These are phyloP conservation scores for Echinarachnius parma DNA, from an alignment of 53 echinoderm and acorn worm genomes.

Conservation along the genomic window DNA sequence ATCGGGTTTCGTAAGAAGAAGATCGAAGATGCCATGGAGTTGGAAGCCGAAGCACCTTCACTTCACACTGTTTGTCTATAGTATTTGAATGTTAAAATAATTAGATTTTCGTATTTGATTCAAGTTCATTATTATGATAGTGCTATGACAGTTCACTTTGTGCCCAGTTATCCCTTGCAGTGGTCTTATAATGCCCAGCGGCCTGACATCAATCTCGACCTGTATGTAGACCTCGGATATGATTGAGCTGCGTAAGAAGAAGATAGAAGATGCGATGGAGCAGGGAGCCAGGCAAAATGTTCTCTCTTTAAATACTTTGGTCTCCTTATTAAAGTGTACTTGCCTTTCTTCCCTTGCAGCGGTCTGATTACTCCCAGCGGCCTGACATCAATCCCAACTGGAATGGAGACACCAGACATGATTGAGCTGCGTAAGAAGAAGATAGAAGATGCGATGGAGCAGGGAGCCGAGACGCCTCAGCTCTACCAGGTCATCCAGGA, in stretches of 20 bases:
- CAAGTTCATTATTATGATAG: no score
- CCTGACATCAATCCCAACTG: slow-evolving; percentile 86
- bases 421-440: slow-evolving; percentile 97
- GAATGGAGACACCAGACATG: slow-evolving; percentile 99
- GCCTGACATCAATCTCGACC: no score
- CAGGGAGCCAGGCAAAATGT: slow-evolving; percentile 45
- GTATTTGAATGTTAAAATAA: neutral
- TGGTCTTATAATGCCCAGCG: slow-evolving; percentile 94
- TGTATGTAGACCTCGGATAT: no score
- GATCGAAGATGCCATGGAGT: slow-evolving; percentile 77
- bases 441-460: slow-evolving; percentile 98
- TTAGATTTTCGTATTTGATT: neutral
- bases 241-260: slow-evolving; percentile 80
- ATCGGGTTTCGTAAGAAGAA: slow-evolving; percentile 80
- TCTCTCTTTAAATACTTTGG: neutral
- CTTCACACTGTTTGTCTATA: no score
- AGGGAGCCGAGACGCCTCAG: slow-evolving; percentile 89
- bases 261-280: slow-evolving; percentile 79
- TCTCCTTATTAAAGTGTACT: neutral
- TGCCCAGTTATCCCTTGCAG: slow-evolving; percentile 32
- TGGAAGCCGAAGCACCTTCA: slow-evolving; percentile 31
- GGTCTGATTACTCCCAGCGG: slow-evolving; percentile 97
- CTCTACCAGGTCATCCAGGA: slow-evolving; percentile 92
- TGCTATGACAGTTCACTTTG: no score
- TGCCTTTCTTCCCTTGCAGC: slow-evolving; percentile 31